Evolutionary conservation across 2,113 vertebrate species (phyloP), one percentile per base, ranked within the genome.

Genomic region (Lonchura striata): DNA sequence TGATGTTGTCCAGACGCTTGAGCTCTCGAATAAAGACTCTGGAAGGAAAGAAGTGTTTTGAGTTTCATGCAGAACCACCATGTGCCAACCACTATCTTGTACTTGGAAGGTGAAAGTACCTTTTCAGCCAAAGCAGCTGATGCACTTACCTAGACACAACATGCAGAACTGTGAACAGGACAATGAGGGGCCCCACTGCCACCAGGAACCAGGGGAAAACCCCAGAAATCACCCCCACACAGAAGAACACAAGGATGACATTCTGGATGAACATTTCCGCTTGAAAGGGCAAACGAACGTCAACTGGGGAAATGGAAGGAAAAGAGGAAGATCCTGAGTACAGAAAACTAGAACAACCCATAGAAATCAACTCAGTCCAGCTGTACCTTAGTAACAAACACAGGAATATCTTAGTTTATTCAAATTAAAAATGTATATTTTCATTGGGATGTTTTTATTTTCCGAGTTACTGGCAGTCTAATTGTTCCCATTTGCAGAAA

Each of bases 261-360:
- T 99, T 99, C 96, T 99, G 99, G 95, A 99, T 99, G 88, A 99
- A 99, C 99, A 99, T 99, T 97, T 99, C 99, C 0, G 98, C 98
- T 98, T 99, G 99, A 97, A 99, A 99, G 0, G 99, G 99, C 96
- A 99, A 98, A 21, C 99, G 98, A 50, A 99, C 99, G 6, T 99
- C 99, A 37, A 99, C 99, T 99, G 96, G 64, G 86, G 64, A 82
- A 65, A 64, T 0, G 27, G 64, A 86, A 72, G 42, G 77, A 77
- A 82, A 76, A 74, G 12, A 18, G 14, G 44, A 78, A 90, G 31
- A 69, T 11, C 17, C 41, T 41, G 27, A 74, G 71, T 47, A 71
- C 7, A 76, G 60, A 18, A 42, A 64, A 23, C 13, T 47, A 46
- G 54, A 74, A 28, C 21, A 42, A 82, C 30, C n/a, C 33, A 57